phyloP scores from a whole-genome alignment of 2,797 vertebrate genomes.

The Acridotheres tristis region DNA sequence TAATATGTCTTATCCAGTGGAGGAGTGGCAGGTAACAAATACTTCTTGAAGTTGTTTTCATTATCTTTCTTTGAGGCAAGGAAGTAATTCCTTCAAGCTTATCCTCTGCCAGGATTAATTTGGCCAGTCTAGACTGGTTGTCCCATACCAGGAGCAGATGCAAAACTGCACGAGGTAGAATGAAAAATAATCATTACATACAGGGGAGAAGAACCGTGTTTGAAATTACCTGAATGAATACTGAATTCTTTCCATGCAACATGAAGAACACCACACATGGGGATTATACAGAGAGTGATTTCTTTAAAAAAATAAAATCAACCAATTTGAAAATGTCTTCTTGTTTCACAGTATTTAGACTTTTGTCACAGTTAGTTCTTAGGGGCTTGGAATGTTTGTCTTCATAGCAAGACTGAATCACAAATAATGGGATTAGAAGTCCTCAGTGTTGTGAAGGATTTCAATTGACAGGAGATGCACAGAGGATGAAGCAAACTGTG shows the following conservation, averaged over 20 bases:
- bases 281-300: neutral
- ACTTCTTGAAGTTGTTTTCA: neutral
- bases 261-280: neutral
- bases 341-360: neutral
- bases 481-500: neutral
- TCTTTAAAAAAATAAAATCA: neutral
- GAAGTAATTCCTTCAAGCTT: neutral
- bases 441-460: neutral
- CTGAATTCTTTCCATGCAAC: neutral
- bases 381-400: neutral
- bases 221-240: neutral
- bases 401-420: neutral
- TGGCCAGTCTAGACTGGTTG: neutral
- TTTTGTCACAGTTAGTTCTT: neutral
- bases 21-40: neutral
- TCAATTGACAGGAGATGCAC: neutral
- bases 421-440: constrained; percentile 16
- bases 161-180: neutral
- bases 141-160: neutral
- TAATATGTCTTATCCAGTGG: neutral
- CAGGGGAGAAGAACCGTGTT: neutral
- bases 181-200: neutral
- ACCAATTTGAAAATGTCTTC: neutral
- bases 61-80: neutral
- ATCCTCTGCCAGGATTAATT: neutral